These are phyloP conservation scores for Paramisgurnus dabryanus DNA, from an alignment of 2,113 vertebrate species.

Conservation along the genomic window DNA sequence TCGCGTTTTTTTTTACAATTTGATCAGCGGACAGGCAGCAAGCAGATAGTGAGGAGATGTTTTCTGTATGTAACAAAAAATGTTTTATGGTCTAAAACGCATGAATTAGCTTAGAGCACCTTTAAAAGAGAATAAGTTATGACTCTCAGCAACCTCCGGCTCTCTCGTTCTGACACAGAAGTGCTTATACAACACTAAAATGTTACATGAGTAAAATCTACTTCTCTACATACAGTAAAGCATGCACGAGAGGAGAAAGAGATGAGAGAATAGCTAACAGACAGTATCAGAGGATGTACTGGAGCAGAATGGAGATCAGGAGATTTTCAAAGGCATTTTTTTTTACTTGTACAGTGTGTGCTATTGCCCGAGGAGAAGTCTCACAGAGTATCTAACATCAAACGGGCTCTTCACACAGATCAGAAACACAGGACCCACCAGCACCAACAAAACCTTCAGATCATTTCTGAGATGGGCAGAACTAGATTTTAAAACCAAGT, in stretches of 20 bases:
- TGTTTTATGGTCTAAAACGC: too few species aligned
- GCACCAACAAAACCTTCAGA: background rate
- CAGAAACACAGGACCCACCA: background rate
- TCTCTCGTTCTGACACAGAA: background rate
- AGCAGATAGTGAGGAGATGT: too few species aligned
- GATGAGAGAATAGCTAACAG: background rate
- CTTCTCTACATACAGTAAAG: background rate
- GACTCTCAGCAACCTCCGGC: background rate
- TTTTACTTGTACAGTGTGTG: constrained; percentile 4
- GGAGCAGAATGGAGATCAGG: background rate
- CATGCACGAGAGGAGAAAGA: background rate
- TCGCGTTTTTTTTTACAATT: too few species aligned
- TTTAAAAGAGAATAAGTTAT: background rate
- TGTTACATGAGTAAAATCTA: background rate
- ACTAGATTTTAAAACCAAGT: background rate
- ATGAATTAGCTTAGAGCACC: too few species aligned
- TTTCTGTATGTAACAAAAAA: too few species aligned
- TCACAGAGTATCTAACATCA: constrained; percentile 31
- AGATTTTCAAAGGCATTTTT: constrained; percentile 22
- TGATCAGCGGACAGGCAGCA: too few species aligned
- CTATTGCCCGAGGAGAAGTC: background rate
- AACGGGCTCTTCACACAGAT: background rate
- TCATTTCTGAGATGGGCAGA: background rate
- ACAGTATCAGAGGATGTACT: background rate
- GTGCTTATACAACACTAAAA: background rate